Percentiles rank a stretch among this genome's conserved stretches.
Evolutionary conservation across 2,113 vertebrate genomes (phyloP).

Genomic region (Sciurus niger): DNA sequence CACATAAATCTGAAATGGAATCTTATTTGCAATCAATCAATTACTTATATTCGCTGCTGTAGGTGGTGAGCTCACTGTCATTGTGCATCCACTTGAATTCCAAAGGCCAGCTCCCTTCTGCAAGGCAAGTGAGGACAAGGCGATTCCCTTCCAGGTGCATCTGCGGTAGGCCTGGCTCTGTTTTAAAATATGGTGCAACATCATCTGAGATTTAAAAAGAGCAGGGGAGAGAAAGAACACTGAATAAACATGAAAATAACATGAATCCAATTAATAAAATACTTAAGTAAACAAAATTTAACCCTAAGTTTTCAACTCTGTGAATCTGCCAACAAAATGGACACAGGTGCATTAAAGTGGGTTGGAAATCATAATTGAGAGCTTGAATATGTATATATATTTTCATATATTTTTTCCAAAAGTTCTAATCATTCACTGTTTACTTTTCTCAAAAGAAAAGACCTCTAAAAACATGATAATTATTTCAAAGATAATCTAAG

Average conservation of each 20-base stretch:
- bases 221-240: not conserved
- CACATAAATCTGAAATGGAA: not conserved
- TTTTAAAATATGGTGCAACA: slow-evolving; percentile 92
- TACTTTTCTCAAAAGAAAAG: not conserved
- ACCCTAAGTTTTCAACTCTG: not conserved
- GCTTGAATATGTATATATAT: not conserved
- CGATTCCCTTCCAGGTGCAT: slow-evolving; percentile 95
- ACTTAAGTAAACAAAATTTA: not conserved
- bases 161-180: slow-evolving; percentile 90
- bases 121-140: slow-evolving; percentile 96
- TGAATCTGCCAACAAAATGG: not conserved
- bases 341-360: not conserved
- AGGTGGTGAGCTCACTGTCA: slow-evolving; percentile 92
- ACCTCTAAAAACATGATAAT: not conserved
- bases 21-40: slow-evolving; percentile 61
- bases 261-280: not conserved
- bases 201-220: slow-evolving; percentile 88
- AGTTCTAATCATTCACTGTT: not conserved
- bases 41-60: slow-evolving; percentile 95
- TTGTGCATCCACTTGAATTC: slow-evolving; percentile 96
- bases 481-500: too few relatives aligned
- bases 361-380: not conserved
- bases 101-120: slow-evolving; percentile 97
- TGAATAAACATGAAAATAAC: not conserved
- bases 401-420: not conserved